These are phyloP conservation scores for Oligia fasciuncula DNA, from an alignment of 2,888 invertebrate genomes.

Conservation along the genomic window DNA sequence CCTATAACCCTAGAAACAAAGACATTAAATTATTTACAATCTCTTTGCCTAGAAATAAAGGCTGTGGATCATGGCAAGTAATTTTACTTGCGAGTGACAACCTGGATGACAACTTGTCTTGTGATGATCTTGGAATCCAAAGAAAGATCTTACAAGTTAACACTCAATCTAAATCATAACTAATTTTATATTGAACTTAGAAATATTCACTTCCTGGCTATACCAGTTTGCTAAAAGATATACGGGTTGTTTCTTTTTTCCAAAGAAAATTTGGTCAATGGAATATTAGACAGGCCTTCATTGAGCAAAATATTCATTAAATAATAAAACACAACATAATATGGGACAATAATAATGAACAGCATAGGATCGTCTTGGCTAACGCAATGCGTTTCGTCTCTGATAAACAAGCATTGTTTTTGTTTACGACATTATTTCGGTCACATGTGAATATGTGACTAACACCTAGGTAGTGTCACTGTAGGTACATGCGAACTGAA, in stretches of 20 bases:
- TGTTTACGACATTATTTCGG: slow-evolving; percentile 60
- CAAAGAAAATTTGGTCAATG: slow-evolving; percentile 23
- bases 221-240: slow-evolving; percentile 26
- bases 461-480: slow-evolving; percentile 28
- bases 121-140: neutral
- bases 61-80: neutral
- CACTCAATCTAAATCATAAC: neutral
- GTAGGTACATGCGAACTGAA: slow-evolving; percentile 37
- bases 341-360: slow-evolving; percentile 15
- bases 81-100: neutral
- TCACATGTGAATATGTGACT: slow-evolving; percentile 52
- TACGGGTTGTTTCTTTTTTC: slow-evolving; percentile 2
- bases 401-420: slow-evolving; percentile 66
- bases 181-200: neutral
- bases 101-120: neutral
- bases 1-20: slow-evolving; percentile 2
- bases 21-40: too few species aligned
- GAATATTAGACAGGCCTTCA: neutral
- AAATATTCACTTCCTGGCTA: slow-evolving; percentile 36
- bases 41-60: neutral
- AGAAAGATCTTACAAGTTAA: slow-evolving; percentile 8
- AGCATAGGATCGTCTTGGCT: slow-evolving; percentile 56
- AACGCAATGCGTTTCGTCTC: slow-evolving; percentile 28
- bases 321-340: slow-evolving; percentile 9
- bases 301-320: slow-evolving; percentile 14